Percentiles rank a stretch among this genome's conserved stretches.
phyloP scores from a whole-genome alignment of 2,797 vertebrate genomes.

The Helicolenus hilgendorfi region DNA sequence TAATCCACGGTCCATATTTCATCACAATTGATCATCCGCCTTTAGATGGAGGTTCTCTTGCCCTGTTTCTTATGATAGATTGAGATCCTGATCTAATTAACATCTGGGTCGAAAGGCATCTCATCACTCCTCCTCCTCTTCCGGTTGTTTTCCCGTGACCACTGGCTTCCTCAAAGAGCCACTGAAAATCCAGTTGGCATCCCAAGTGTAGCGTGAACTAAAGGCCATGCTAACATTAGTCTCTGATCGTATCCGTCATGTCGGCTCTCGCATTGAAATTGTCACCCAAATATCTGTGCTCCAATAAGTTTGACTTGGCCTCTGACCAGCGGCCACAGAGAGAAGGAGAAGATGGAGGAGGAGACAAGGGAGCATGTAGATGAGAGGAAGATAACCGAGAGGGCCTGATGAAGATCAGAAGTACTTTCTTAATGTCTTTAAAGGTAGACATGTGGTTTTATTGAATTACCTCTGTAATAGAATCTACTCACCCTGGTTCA shows the following conservation, averaged over 20 bases:
- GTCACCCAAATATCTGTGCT: conserved; percentile 86
- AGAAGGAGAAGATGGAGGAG: conserved; percentile 1
- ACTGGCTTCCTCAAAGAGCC: conserved; percentile 78
- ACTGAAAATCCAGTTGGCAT: conserved; percentile 80
- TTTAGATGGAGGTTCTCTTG: conserved; percentile 35
- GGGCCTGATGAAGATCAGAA: background rate
- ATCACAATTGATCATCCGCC: conserved; percentile 50
- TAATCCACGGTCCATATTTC: conserved; percentile 20
- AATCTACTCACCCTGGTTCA: conserved; percentile 94
- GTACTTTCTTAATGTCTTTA: conserved; percentile 8
- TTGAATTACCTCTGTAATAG: background rate
- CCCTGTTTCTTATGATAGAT: conserved; percentile 67
- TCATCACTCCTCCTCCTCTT: conserved; percentile 69
- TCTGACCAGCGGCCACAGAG: conserved; percentile 57
- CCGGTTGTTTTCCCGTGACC: conserved; percentile 74
- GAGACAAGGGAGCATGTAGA: background rate
- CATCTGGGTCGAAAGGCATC: conserved; percentile 83
- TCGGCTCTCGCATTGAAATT: conserved; percentile 72
- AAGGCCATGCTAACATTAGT: conserved; percentile 83
- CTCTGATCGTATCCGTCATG: conserved; percentile 67
- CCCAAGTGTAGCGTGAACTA: conserved; percentile 87
- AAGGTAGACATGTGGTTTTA: background rate
- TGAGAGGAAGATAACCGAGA: conserved; percentile 5
- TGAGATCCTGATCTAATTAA: conserved; percentile 83
- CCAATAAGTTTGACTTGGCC: conserved; percentile 81